These are phyloP conservation scores for Mantis religiosa DNA, from an alignment of 2,888 invertebrate species.

Conservation along the genomic window DNA sequence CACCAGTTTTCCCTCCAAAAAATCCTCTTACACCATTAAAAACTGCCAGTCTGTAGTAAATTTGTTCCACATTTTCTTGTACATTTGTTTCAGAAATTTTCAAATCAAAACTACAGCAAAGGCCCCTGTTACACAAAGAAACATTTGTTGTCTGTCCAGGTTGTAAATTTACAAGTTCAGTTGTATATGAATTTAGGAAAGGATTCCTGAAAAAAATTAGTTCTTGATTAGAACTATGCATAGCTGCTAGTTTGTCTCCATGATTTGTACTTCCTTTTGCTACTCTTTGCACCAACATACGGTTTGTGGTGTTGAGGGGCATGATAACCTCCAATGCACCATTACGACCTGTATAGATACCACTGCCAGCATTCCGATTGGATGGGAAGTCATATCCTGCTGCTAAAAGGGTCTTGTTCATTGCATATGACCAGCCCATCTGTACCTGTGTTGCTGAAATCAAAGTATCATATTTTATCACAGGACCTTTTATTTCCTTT, in stretches of 20 bases:
- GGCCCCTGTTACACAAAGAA: background rate
- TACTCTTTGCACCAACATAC: background rate
- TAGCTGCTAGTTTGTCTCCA: background rate
- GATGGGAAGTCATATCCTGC: constrained; percentile 63
- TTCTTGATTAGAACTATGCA: background rate
- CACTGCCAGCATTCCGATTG: constrained; percentile 64
- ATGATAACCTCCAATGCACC: constrained; percentile 45
- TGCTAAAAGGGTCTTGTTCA: constrained; percentile 65
- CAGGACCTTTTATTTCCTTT: background rate
- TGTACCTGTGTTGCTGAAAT: constrained; percentile 61
- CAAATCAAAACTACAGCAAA: background rate
- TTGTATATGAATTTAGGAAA: background rate
- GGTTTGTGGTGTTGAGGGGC: background rate
- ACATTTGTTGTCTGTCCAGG: background rate
- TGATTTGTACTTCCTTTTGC: background rate
- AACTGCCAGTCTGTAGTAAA: background rate
- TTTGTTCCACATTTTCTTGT: background rate
- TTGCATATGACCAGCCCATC: constrained; percentile 62
- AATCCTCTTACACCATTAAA: constrained; percentile 1
- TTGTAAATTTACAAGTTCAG: background rate
- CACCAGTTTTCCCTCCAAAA: constrained; percentile 4
- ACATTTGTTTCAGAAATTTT: background rate
- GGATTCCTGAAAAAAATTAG: background rate
- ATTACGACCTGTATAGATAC: constrained; percentile 62
- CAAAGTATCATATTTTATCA: background rate